A percentile compares a stretch with the other conserved stretches of the same genome.
Evolutionary conservation across 2,888 invertebrate genomes (phyloP).

Genomic region (Luperina nickerlii): DNA sequence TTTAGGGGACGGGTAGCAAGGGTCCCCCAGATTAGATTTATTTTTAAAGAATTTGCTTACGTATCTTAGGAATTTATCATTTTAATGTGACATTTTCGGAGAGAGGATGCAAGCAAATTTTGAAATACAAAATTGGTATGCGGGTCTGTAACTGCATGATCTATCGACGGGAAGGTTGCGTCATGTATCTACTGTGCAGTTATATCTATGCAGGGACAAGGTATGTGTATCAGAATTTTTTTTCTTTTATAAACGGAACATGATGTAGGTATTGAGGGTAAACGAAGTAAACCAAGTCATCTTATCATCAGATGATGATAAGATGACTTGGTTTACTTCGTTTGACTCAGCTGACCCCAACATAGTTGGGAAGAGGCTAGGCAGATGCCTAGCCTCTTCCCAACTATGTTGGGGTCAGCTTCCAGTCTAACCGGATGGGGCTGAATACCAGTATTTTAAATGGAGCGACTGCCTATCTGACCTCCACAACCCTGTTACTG

Average conservation of each 20-base stretch:
- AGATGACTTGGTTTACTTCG: no score
- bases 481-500: no score
- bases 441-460: no score
- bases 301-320: neutral
- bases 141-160: constrained; percentile 25
- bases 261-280: neutral
- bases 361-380: no score
- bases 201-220: neutral
- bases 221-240: neutral
- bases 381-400: neutral
- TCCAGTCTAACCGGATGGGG: no score
- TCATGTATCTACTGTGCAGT: neutral
- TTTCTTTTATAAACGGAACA: neutral
- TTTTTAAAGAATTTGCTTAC: constrained; percentile 58
- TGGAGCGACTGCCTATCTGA: no score
- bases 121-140: constrained; percentile 19
- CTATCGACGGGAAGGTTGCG: neutral
- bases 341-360: no score
- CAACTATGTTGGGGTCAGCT: no score
- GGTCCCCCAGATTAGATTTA: constrained; percentile 55
- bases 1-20: constrained; percentile 45
- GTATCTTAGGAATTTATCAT: constrained; percentile 53
- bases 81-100: constrained; percentile 60
- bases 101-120: constrained; percentile 21
- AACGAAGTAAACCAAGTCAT: neutral